A percentile compares a stretch with the other conserved stretches of the same genome.
These are phyloP conservation scores for Cherax quadricarinatus DNA, from an alignment of 1,140 invertebrate genomes.

Conservation along the genomic window DNA sequence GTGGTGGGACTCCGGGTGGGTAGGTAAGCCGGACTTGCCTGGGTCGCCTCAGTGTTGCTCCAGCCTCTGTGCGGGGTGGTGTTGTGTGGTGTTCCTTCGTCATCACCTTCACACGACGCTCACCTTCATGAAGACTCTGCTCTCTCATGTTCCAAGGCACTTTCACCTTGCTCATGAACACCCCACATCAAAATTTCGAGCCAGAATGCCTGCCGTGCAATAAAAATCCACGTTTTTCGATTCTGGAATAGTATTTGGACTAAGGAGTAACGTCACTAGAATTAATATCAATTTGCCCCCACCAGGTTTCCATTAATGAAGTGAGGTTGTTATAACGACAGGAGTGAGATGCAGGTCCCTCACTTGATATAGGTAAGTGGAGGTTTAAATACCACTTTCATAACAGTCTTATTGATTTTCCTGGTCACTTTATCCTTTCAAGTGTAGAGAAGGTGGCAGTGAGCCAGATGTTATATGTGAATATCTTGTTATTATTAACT, in stretches of 20 bases:
- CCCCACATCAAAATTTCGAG: no score
- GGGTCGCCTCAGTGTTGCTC: neutral
- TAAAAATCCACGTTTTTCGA: neutral
- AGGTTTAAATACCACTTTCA: neutral
- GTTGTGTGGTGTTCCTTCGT: neutral
- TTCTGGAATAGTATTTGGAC: neutral
- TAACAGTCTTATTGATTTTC: conserved; percentile 10
- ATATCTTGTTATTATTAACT: no score
- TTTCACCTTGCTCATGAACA: no score
- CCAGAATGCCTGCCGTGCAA: neutral
- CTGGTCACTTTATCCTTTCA: neutral
- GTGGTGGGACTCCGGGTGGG: no score
- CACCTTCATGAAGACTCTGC: no score
- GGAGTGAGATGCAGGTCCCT: no score
- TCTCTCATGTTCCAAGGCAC: no score
- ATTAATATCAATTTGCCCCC: no score
- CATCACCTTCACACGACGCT: neutral
- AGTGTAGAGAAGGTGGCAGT: neutral
- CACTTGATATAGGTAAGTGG: neutral
- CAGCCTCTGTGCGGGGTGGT: neutral
- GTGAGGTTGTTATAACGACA: no score
- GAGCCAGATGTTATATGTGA: neutral
- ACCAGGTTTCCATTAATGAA: no score
- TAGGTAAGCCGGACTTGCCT: neutral
- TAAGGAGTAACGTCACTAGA: neutral